A percentile compares a stretch with the other conserved stretches of the same genome.
Evolutionary conservation across 1,140 invertebrate genomes (phyloP).

Genomic region (Druon quercuslanigerum): DNA sequence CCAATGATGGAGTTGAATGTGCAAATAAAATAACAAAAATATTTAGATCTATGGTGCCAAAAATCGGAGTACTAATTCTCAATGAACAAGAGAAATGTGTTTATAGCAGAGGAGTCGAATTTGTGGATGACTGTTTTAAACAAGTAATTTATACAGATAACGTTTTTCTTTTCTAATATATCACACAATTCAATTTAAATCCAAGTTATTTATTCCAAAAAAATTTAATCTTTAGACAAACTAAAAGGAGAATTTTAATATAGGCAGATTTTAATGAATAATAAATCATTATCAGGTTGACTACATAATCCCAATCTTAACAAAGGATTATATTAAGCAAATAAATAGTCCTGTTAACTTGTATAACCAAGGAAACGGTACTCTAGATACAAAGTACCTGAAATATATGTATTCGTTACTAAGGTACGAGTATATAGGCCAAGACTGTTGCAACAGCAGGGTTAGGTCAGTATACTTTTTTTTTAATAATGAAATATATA

Average conservation of each 20-base stretch:
- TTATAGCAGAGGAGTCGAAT: constrained; percentile 60
- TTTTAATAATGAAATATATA: background rate
- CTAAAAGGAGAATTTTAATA: background rate
- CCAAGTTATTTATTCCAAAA: too few species aligned
- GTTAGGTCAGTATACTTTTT: constrained; percentile 57
- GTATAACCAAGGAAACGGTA: constrained; percentile 42
- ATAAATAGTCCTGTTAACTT: constrained; percentile 45
- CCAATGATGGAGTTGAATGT: constrained; percentile 54
- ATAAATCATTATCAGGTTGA: constrained; percentile 53
- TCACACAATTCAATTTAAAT: too few species aligned
- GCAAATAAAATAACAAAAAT: constrained; percentile 54
- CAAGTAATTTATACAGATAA: constrained; percentile 49
- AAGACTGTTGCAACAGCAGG: constrained; percentile 61
- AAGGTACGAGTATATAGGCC: constrained; percentile 58
- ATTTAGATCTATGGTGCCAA: constrained; percentile 60
- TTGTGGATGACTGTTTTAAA: constrained; percentile 66
- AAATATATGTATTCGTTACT: constrained; percentile 64
- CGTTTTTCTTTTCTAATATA: too few species aligned
- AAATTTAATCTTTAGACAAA: too few species aligned
- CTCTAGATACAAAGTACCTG: constrained; percentile 61
- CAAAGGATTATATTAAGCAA: constrained; percentile 55
- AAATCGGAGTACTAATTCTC: constrained; percentile 65
- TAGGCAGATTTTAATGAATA: constrained; percentile 5
- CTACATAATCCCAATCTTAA: constrained; percentile 66
- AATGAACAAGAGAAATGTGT: constrained; percentile 65